Base-by-base conservation (phyloP, 2,113 vertebrate species). In the Mola mola region DNA sequence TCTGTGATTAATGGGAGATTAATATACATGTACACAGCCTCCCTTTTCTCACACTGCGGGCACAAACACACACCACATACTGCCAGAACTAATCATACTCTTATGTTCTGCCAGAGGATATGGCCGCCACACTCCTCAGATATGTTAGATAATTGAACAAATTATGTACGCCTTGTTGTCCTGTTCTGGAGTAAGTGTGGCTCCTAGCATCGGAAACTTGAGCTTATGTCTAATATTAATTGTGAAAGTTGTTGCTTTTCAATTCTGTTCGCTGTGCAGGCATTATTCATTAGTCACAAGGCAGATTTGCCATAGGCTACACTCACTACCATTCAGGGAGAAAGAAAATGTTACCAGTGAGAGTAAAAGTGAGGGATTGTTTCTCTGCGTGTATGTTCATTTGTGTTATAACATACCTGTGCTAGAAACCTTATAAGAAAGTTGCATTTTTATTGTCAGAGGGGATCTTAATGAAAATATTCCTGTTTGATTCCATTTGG, bases 131-230 rank as follows among this genome's bases (percentile, higher is more conserved):
- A 48, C 71, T 81, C 55, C 71, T 75, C 75, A 88, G 76, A 87
- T 83, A 75, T 80, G 81, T 84, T 64, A 79, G 84, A 80, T 87
- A 90, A 90, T 87, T 89, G 72, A 78, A 84, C 79, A 90, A 86
- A 90, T 90, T 80, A 89, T 65, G 61, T 49, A 40, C 24, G 66
- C 66, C 17, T 58, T 72, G 36, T 69, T 84, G 76, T 76, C 79
- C 59, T 74, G 58, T 80, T 78, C 66, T 60, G 60, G 75, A 79
- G 6, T 77, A 74, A 89, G 63, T 72, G 55, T 82, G 66, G 79
- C 87, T 87, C 47, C 71, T 62, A 79, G 82, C 79, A 79, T 51
- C 46, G 64, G 68, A 33, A 42, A 61, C 58, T 62, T 81, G 60
- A 56, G 44, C 44, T 73, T 68, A 40, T 73, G 33, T 64, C 36